A percentile compares a stretch with the other conserved stretches of the same genome.
Conservation (phyloP, 2,888 invertebrate genomes). For the Nomada fabriciana region DNA sequence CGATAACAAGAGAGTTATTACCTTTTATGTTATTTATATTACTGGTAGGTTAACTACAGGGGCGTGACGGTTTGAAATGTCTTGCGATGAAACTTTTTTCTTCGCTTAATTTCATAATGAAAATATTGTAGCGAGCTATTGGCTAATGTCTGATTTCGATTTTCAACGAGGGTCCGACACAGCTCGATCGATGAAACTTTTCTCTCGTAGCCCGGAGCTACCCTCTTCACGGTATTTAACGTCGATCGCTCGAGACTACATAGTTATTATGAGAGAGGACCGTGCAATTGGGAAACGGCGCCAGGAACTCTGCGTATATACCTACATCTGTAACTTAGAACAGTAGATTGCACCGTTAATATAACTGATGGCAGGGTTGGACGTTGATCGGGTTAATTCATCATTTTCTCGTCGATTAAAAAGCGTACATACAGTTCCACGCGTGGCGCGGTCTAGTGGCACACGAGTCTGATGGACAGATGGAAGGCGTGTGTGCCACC, state of each 20-base stretch:
- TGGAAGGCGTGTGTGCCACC: conserved; percentile 72
- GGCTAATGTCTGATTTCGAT: no score
- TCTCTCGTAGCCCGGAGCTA: background rate
- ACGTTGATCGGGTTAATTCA: conserved; percentile 16
- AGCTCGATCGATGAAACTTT: conserved; percentile 32
- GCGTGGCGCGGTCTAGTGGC: conserved; percentile 60
- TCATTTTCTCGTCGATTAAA: conserved; percentile 45
- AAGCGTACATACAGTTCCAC: conserved; percentile 24
- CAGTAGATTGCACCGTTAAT: conserved; percentile 22
- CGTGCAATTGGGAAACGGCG: background rate
- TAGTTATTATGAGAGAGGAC: background rate
- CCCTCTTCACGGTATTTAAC: conserved; percentile 26
- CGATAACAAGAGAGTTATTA: no score
- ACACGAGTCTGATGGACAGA: conserved; percentile 62
- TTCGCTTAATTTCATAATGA: no score
- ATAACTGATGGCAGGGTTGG: background rate
- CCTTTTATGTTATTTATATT: no score
- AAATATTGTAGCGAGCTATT: no score
- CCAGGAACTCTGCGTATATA: no score
- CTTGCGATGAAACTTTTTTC: no score
- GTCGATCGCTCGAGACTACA: conserved; percentile 21
- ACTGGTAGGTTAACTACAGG: no score
- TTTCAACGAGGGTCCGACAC: background rate
- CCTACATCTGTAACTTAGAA: no score
- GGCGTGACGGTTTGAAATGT: no score